Evolutionary conservation across 1,140 invertebrate species (phyloP), one percentile per base, ranked within the genome.

Genomic region (Neuroterus valhalla): DNA sequence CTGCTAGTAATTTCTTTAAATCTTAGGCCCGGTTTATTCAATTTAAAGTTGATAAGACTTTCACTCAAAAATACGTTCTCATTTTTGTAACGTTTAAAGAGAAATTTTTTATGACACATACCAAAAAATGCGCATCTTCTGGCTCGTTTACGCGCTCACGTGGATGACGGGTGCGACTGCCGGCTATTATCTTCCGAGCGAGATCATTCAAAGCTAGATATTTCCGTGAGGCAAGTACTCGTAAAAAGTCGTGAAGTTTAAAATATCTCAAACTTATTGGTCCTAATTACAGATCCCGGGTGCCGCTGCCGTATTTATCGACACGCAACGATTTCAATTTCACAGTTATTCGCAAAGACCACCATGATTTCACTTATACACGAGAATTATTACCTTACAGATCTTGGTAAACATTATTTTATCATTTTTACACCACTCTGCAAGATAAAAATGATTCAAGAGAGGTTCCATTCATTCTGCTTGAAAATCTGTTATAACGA

Each of bases 311-410:
- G 26, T 62, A 62, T 23, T 62, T 62, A 62, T 62, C 55, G 55
- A 62, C 55, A 62, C 55, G 55, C 55, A 62, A 23, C 55, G 26
- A 62, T 62, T 62, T 62, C 55, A 62, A 62, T 62, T 62, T 62
- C 31, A 62, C 55, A 62, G 55, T 62, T 62, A 62, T 26, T 62
- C 55, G n/a, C 21, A n/a, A 26, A 62, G 55, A 62, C 55, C 55
- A 62, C 55, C 55, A 6, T 15, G 55, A 31, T 62, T 14, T 23
- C 23, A 31, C 55, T 62, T 26, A 31, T 23, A 11, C 21, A 15
- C 8, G 55, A 62, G 31, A 31, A 62, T 31, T 15, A 62, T 62
- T 31, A 38, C 55, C 52, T 26, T 26, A 26, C 31, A 38, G 0
- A 38, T 8, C 31, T 38, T 38, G 10, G 31, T 38, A 38, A 38